phyloP scores from a whole-genome alignment of 1,140 invertebrate genomes.

The Drosophila virilis region DNA sequence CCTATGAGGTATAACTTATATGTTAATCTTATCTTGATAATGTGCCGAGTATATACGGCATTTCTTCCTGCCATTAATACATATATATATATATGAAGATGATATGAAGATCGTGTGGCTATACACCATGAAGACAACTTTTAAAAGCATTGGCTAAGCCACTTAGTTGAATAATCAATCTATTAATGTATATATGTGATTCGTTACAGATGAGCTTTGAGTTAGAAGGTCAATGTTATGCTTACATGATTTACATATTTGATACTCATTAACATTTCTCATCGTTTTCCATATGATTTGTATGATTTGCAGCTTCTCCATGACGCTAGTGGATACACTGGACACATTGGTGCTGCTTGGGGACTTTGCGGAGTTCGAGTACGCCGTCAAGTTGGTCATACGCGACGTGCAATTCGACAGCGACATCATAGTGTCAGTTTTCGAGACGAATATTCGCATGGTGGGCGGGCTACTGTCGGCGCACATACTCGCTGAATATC shows the following conservation, averaged over 20 bases:
- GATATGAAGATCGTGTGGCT: too few species aligned
- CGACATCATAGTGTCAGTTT: constrained; percentile 98
- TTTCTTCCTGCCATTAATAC: background rate
- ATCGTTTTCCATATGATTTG: too few species aligned
- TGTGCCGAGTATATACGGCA: background rate
- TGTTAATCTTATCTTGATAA: background rate
- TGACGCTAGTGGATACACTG: constrained; percentile 97
- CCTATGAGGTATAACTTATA: background rate
- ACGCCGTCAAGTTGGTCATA: constrained; percentile 94
- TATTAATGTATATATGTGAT: too few species aligned
- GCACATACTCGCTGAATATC: constrained; percentile 94
- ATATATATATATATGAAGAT: too few species aligned
- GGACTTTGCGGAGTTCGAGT: constrained; percentile 97
- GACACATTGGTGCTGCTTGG: constrained; percentile 97
- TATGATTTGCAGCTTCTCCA: constrained; percentile 93
- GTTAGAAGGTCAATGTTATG: too few species aligned
- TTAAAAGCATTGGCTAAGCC: too few species aligned
- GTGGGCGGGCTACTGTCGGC: constrained; percentile 96
- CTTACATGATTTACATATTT: constrained; percentile 2
- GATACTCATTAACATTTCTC: background rate
- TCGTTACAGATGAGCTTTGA: too few species aligned
- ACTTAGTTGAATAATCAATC: too few species aligned
- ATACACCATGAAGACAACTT: too few species aligned
- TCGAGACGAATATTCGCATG: constrained; percentile 99
- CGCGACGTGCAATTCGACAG: constrained; percentile 95